These are phyloP conservation scores for Spermophilus dauricus DNA, from an alignment of 2,113 vertebrate species.

Conservation along the genomic window DNA sequence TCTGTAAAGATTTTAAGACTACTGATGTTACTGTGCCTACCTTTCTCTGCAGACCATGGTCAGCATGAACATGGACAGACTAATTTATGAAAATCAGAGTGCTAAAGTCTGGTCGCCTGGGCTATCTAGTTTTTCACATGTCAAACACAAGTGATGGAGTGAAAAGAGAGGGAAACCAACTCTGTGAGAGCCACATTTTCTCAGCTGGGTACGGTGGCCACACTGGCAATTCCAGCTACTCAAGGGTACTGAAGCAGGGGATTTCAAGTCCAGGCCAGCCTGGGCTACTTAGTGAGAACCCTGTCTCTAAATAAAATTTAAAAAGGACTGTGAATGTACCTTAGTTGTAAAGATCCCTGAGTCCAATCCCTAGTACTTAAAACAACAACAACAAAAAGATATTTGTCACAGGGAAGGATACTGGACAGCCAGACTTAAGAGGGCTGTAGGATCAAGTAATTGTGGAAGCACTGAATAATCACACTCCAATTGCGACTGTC, in stretches of 20 bases:
- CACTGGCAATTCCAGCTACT: too few relatives aligned
- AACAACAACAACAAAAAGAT: too few relatives aligned
- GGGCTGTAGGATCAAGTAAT: neutral
- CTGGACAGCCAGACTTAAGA: neutral
- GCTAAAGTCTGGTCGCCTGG: neutral
- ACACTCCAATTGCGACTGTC: neutral
- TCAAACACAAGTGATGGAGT: neutral
- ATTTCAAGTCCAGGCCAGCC: too few relatives aligned
- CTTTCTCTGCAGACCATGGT: neutral
- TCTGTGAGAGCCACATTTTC: neutral
- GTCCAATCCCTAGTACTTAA: too few relatives aligned
- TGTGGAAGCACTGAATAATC: neutral
- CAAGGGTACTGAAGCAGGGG: too few relatives aligned
- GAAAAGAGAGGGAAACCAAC: neutral
- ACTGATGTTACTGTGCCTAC: neutral
- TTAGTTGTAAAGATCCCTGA: too few relatives aligned
- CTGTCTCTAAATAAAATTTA: too few relatives aligned
- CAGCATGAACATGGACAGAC: neutral
- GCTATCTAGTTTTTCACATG: neutral
- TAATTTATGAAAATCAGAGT: neutral
- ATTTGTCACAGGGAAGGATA: slow-evolving; percentile 25
- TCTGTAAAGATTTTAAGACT: neutral
- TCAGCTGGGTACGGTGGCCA: too few relatives aligned
- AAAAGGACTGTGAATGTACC: too few relatives aligned
- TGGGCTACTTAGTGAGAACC: too few relatives aligned